These are phyloP conservation scores for Poeciliopsis prolifica DNA, from an alignment of 2,113 vertebrate genomes.

Conservation along the genomic window DNA sequence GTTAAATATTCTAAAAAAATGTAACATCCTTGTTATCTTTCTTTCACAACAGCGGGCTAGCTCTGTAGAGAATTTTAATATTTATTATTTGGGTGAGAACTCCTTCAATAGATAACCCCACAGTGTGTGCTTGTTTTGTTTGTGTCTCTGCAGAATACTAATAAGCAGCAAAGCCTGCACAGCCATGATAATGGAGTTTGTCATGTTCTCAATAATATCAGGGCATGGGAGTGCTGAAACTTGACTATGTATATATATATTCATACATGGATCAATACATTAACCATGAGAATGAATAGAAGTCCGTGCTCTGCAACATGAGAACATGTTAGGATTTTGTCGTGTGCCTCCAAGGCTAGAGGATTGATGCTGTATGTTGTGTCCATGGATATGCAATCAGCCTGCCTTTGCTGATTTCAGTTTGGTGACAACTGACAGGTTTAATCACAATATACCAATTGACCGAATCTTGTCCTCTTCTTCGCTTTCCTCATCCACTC, in stretches of 20 bases:
- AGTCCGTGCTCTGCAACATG: too few relatives aligned
- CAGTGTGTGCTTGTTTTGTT: slow-evolving; percentile 16
- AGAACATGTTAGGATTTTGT: neutral
- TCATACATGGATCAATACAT: too few relatives aligned
- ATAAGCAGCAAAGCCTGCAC: slow-evolving; percentile 24
- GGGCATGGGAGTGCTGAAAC: slow-evolving; percentile 14
- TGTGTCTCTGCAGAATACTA: slow-evolving; percentile 47
- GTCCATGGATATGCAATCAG: slow-evolving; percentile 65
- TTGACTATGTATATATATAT: neutral
- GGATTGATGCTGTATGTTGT: slow-evolving; percentile 59
- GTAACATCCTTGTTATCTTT: slow-evolving; percentile 11
- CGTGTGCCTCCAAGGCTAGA: slow-evolving; percentile 29
- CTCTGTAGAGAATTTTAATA: slow-evolving; percentile 20
- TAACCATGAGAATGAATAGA: too few relatives aligned
- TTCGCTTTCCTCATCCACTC: neutral
- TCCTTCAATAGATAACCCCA: slow-evolving; percentile 29
- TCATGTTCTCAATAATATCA: slow-evolving; percentile 42
- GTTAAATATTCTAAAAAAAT: slow-evolving; percentile 21
- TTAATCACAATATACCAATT: slow-evolving; percentile 61
- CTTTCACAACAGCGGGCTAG: slow-evolving; percentile 13
- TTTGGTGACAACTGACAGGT: slow-evolving; percentile 63
- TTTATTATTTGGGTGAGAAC: slow-evolving; percentile 15
- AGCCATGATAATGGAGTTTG: slow-evolving; percentile 44
- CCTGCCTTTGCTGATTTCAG: slow-evolving; percentile 21
- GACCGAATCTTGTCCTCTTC: slow-evolving; percentile 29